Percentiles rank a stretch among this genome's conserved stretches.
These are phyloP conservation scores for Drosophila funebris DNA, from an alignment of 1,140 invertebrate genomes.

Conservation along the genomic window DNA sequence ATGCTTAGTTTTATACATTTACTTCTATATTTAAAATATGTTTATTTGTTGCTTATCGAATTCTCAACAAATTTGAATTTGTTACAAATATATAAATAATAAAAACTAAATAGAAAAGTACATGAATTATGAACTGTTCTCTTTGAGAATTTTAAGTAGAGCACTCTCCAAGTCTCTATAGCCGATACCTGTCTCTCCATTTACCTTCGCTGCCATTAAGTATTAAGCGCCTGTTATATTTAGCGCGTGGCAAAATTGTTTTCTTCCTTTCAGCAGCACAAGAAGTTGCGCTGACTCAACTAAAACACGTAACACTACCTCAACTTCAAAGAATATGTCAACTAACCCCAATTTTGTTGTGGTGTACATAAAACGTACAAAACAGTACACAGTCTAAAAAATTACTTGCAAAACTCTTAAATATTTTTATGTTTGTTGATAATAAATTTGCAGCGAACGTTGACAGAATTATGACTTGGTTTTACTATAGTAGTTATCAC, in stretches of 20 bases:
- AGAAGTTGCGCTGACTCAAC: not conserved
- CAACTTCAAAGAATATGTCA: not conserved
- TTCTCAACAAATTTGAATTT: too few species aligned
- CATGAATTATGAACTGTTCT: too few species aligned
- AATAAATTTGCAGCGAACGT: slow-evolving; percentile 8
- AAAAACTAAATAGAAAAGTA: too few species aligned
- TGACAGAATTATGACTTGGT: slow-evolving; percentile 20
- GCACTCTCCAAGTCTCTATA: not conserved
- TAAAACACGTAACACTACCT: not conserved
- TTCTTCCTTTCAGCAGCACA: slow-evolving; percentile 30
- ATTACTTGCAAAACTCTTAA: slow-evolving; percentile 1
- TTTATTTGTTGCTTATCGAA: too few species aligned
- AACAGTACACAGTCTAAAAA: not conserved
- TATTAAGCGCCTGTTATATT: slow-evolving; percentile 34
- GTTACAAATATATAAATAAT: too few species aligned
- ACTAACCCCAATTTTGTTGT: slow-evolving; percentile 1
- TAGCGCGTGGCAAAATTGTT: slow-evolving; percentile 39
- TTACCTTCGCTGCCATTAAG: slow-evolving; percentile 25
- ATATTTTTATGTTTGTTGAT: not conserved
- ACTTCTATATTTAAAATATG: too few species aligned
- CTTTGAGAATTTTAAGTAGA: not conserved
- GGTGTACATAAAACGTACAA: not conserved
- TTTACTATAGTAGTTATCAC: slow-evolving; percentile 19
- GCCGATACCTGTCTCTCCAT: not conserved
- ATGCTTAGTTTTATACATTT: too few species aligned